Percentiles rank a stretch among this genome's conserved stretches.
Evolutionary conservation across 2,113 vertebrate genomes (phyloP).

Genomic region (Hirundichthys speculiger): DNA sequence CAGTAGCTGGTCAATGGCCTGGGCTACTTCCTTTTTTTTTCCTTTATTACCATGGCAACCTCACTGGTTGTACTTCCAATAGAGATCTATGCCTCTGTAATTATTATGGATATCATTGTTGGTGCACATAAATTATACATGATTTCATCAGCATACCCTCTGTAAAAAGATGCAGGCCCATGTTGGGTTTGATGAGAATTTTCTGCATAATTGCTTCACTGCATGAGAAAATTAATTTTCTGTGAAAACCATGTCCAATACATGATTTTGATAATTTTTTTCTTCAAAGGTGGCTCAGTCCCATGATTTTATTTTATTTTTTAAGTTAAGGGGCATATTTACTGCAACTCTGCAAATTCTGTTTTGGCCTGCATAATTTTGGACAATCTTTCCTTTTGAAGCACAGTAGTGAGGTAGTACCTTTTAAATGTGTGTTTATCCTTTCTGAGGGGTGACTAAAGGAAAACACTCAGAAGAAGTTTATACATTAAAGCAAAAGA

Average conservation of each 20-base stretch:
- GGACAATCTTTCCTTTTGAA: too few relatives aligned
- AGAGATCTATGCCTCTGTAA: slow-evolving; percentile 35
- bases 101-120: slow-evolving; percentile 62
- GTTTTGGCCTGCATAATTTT: too few relatives aligned
- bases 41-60: slow-evolving; percentile 45
- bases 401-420: too few relatives aligned
- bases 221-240: slow-evolving; percentile 20
- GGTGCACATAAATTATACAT: slow-evolving; percentile 67
- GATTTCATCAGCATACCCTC: slow-evolving; percentile 68
- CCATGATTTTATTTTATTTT: too few relatives aligned
- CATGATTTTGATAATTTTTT: background rate
- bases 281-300: too few relatives aligned
- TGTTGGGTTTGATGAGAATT: slow-evolving; percentile 51
- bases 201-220: slow-evolving; percentile 45
- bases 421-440: too few relatives aligned
- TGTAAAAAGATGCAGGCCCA: slow-evolving; percentile 30
- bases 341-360: too few relatives aligned
- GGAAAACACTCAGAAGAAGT: too few relatives aligned
- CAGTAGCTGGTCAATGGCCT: slow-evolving; percentile 22
- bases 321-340: too few relatives aligned
- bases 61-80: slow-evolving; percentile 28
- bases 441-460: too few relatives aligned
- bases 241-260: slow-evolving; percentile 13
- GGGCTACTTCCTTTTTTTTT: slow-evolving; percentile 14
- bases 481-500: too few relatives aligned